Evolutionary conservation across 2,113 vertebrate species (phyloP), one percentile per base, ranked within the genome.

Genomic region (Ictidomys tridecemlineatus): DNA sequence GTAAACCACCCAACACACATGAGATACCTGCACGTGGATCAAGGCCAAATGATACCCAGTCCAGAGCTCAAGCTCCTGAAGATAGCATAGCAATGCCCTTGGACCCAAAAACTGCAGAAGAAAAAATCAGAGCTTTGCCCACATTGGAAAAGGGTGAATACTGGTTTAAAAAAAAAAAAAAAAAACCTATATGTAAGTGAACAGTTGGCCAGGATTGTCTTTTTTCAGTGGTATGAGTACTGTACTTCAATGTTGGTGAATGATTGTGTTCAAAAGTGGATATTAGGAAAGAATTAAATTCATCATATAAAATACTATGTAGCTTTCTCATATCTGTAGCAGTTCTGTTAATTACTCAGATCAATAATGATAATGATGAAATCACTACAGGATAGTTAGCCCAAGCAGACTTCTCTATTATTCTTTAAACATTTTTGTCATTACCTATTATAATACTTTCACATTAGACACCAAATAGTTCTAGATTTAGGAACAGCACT

Each of bases 241-340:
- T 37, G 6, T n/a, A 58, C 58, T 93, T 93, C 65, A 91, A 85
- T 61, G 63, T 82, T 11, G 5, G 79, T 48, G 45, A 76, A 95
- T 10, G 45, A 65, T n/a, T 85, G 82, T 65, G n/a, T 39, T 74
- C 37, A 67, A 83, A 84, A 51, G 48, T 70, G 4, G 30, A 11
- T 58, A 70, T 56, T 74, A 63, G 37, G 39, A 95, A 89, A 58
- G 93, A 56, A 53, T 26, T 77, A 86, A 93, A 76, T 24, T 80
- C 73, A 39, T 61, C 37, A 39, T 26, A 37, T 48, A 84, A 85
- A 95, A 78, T 72, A 89, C 3, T 37, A 0, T 28, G 11, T 34
- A 61, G 26, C 61, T 61, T 39, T 7, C 34, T 58, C 30, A 42
- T 72, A n/a, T 45, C 5, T 26, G 0, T 6, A 83, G 45, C 37